Percentiles rank a stretch among this genome's conserved stretches.
Conservation (phyloP, 2,797 vertebrate species). For the Myioborus miniatus region DNA sequence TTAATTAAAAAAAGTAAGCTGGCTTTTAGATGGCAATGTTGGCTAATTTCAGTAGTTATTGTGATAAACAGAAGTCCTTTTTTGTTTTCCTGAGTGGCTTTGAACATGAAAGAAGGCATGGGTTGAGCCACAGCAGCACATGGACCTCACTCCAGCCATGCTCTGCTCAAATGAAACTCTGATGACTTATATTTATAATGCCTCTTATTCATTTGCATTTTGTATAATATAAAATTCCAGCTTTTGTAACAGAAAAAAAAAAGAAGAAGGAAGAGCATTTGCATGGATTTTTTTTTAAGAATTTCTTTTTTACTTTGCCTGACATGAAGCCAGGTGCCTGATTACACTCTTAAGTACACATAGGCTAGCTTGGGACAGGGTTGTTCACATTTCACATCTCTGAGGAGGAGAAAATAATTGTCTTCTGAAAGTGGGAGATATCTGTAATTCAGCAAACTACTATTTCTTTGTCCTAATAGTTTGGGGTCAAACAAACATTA, state of each 20-base stretch:
- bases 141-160: accelerated
- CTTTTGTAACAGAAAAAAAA: background rate
- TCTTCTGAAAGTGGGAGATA: background rate
- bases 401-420: background rate
- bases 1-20: background rate
- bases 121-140: background rate
- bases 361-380: background rate
- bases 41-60: background rate
- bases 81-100: background rate
- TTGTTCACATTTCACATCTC: background rate
- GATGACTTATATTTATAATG: background rate
- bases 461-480: background rate
- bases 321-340: background rate
- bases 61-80: background rate
- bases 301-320: background rate
- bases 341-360: background rate
- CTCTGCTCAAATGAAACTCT: background rate
- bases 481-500: background rate
- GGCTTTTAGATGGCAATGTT: background rate
- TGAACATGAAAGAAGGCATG: background rate
- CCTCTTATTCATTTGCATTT: background rate
- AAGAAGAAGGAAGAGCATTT: background rate
- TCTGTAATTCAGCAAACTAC: background rate
- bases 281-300: background rate
- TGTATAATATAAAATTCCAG: background rate